These are phyloP conservation scores for Florisuga fusca DNA, from an alignment of 2,797 vertebrate genomes.

Conservation along the genomic window DNA sequence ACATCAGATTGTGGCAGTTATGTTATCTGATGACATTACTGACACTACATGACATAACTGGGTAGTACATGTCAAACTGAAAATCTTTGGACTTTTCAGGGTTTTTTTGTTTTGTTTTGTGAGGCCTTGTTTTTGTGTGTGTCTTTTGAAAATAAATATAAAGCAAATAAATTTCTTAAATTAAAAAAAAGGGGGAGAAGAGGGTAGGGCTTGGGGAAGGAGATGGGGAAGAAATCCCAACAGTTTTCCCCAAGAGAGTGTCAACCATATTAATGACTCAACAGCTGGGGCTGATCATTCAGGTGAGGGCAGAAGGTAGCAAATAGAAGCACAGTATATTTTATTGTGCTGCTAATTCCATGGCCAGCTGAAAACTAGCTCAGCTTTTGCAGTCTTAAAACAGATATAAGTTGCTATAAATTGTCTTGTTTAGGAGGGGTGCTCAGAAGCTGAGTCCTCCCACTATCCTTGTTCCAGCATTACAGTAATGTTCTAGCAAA, in stretches of 20 bases:
- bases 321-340: background rate
- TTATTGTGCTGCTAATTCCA: slow-evolving; percentile 26
- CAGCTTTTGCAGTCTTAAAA: slow-evolving; percentile 21
- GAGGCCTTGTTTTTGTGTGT: background rate
- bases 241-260: background rate
- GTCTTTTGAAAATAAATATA: background rate
- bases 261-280: background rate
- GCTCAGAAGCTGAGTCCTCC: slow-evolving; percentile 31
- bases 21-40: slow-evolving; percentile 50
- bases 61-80: slow-evolving; percentile 3
- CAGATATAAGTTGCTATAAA: slow-evolving; percentile 45
- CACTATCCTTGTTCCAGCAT: background rate
- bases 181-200: background rate
- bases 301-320: background rate
- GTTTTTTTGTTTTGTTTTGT: background rate
- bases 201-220: too few relatives aligned
- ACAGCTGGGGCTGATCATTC: background rate
- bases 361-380: background rate
- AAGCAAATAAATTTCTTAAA: background rate
- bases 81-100: background rate
- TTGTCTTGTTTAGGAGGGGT: background rate
- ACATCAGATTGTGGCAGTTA: slow-evolving; percentile 54
- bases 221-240: background rate
- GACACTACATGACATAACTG: slow-evolving; percentile 24
- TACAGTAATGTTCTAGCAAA: slow-evolving; percentile 23